These are phyloP conservation scores for Papilio elwesi DNA, from an alignment of 2,888 invertebrate species.

Conservation along the genomic window DNA sequence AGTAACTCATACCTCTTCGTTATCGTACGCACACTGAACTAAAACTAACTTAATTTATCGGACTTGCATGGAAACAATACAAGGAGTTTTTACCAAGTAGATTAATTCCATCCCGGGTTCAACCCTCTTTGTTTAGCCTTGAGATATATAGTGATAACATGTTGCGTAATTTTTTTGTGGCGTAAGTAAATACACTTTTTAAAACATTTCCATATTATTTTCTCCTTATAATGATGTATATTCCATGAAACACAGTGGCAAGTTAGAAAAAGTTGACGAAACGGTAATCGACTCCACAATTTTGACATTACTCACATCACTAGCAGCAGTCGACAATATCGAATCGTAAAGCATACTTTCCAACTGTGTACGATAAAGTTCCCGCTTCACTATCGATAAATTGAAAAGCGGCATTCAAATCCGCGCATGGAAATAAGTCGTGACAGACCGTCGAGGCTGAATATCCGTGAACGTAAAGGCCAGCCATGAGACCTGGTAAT, in stretches of 20 bases:
- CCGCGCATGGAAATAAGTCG: conserved; percentile 39
- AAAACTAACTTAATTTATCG: too few species aligned
- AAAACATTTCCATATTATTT: too few species aligned
- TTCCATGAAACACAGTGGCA: background rate
- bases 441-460: conserved; percentile 22
- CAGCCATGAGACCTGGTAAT: conserved; percentile 14
- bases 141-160: too few species aligned
- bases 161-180: too few species aligned
- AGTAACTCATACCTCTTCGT: too few species aligned
- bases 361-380: conserved; percentile 5
- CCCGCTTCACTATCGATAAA: conserved; percentile 24
- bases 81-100: too few species aligned
- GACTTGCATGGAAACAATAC: too few species aligned
- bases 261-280: background rate
- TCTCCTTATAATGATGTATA: too few species aligned
- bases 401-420: conserved; percentile 36
- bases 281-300: background rate
- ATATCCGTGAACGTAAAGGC: conserved; percentile 22
- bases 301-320: background rate
- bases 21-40: too few species aligned
- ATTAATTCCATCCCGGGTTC: too few species aligned
- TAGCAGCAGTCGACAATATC: background rate
- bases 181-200: too few species aligned
- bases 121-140: too few species aligned
- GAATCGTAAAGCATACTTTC: conserved; percentile 24